Percentiles rank a stretch among this genome's conserved stretches.
Evolutionary conservation across 2,113 vertebrate species (phyloP).

Genomic region (Prionailurus bengalensis): DNA sequence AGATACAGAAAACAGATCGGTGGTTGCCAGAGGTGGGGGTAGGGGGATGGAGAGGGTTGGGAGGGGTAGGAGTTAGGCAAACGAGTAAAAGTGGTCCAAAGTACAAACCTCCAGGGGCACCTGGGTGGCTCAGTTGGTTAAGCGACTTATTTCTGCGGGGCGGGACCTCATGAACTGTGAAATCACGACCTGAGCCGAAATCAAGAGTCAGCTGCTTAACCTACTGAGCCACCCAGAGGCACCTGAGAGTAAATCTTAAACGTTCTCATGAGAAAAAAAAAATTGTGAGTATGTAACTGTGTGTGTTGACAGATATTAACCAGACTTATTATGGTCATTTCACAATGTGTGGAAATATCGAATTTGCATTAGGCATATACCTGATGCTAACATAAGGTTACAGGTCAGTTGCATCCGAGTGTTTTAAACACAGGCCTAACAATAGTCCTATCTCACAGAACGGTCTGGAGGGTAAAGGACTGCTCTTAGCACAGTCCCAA

Average conservation of each 20-base stretch:
- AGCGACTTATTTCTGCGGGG: too few relatives aligned
- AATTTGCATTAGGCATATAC: background rate
- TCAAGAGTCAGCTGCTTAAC: too few relatives aligned
- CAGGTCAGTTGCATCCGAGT: background rate
- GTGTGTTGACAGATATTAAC: background rate
- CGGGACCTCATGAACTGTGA: too few relatives aligned
- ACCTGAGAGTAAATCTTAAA: background rate
- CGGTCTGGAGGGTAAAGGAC: background rate
- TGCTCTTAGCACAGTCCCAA: background rate
- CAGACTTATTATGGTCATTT: background rate
- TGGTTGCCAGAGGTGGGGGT: background rate
- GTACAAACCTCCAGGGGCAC: background rate
- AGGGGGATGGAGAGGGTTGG: too few relatives aligned
- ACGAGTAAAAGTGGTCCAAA: background rate
- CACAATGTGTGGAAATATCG: background rate
- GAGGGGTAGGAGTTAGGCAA: background rate
- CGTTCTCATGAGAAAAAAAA: background rate
- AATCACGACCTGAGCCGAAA: too few relatives aligned
- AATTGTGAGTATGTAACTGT: background rate
- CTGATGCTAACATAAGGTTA: background rate
- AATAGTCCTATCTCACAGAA: background rate
- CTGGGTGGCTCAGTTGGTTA: too few relatives aligned
- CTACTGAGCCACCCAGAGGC: too few relatives aligned
- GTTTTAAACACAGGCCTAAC: background rate
- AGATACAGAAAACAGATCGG: background rate